Percentiles rank a stretch among this genome's conserved stretches.
These are phyloP conservation scores for Heptranchias perlo DNA, from an alignment of 2,113 vertebrate genomes.

Conservation along the genomic window DNA sequence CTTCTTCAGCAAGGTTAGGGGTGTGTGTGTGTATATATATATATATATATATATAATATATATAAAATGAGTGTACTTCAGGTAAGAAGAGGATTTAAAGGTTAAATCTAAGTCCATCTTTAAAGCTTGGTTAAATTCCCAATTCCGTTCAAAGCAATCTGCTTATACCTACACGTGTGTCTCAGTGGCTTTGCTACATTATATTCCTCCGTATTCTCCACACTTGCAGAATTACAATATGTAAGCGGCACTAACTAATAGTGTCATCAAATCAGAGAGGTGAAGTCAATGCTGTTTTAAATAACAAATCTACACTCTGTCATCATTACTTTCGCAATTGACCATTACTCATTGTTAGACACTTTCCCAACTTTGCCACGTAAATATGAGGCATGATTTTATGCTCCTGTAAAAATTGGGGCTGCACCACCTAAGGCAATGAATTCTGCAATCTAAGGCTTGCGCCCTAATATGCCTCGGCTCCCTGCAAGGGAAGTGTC, in stretches of 20 bases:
- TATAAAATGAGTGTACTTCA: no score
- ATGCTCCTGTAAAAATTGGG: no score
- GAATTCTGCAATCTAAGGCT: no score
- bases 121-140: conserved; percentile 57
- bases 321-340: not conserved
- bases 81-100: conserved; percentile 67
- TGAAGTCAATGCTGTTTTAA: not conserved
- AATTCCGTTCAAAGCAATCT: conserved; percentile 63
- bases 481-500: no score
- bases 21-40: no score
- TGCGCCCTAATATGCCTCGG: no score
- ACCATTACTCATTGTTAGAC: no score
- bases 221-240: not conserved
- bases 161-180: conserved; percentile 50
- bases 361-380: no score
- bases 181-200: not conserved
- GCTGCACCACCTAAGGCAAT: no score
- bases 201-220: not conserved
- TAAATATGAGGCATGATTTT: no score
- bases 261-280: not conserved
- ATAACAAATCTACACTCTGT: not conserved
- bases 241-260: not conserved
- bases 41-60: no score
- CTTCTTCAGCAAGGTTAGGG: conserved; percentile 40
- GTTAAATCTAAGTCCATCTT: conserved; percentile 62